These are phyloP conservation scores for Pardosa pseudoannulata DNA, from an alignment of 2,888 invertebrate genomes.

Conservation along the genomic window DNA sequence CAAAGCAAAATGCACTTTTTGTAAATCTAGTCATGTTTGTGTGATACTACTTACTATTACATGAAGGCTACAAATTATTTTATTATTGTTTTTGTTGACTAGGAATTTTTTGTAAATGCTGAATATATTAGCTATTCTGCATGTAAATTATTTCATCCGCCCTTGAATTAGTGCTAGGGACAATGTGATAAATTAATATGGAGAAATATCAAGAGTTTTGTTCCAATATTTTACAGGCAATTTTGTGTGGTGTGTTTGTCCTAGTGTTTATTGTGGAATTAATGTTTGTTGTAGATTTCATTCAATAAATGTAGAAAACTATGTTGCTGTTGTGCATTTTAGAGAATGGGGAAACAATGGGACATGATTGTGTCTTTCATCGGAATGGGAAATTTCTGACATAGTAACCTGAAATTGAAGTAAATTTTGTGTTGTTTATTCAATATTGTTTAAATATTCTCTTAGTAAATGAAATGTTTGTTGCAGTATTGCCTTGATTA, in stretches of 20 bases:
- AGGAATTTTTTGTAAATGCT: neutral
- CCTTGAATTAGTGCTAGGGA: constrained; percentile 18
- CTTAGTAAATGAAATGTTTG: too few relatives aligned
- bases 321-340: constrained; percentile 26
- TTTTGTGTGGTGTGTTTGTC: constrained; percentile 49
- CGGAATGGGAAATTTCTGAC: too few relatives aligned
- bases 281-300: constrained; percentile 60
- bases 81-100: neutral
- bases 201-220: neutral
- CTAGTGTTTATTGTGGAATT: constrained; percentile 51
- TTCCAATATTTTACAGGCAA: neutral
- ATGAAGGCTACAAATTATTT: neutral
- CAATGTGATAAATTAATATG: neutral
- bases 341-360: neutral
- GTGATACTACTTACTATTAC: neutral
- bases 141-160: constrained; percentile 8
- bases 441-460: too few relatives aligned
- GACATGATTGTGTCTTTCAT: neutral
- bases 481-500: too few relatives aligned
- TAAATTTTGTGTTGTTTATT: too few relatives aligned
- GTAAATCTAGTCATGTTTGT: neutral
- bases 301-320: constrained; percentile 13
- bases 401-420: too few relatives aligned
- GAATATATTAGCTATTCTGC: neutral
- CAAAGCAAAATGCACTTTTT: too few relatives aligned